These are phyloP conservation scores for Malurus splendens DNA, from an alignment of 2,797 vertebrate species.

Conservation along the genomic window DNA sequence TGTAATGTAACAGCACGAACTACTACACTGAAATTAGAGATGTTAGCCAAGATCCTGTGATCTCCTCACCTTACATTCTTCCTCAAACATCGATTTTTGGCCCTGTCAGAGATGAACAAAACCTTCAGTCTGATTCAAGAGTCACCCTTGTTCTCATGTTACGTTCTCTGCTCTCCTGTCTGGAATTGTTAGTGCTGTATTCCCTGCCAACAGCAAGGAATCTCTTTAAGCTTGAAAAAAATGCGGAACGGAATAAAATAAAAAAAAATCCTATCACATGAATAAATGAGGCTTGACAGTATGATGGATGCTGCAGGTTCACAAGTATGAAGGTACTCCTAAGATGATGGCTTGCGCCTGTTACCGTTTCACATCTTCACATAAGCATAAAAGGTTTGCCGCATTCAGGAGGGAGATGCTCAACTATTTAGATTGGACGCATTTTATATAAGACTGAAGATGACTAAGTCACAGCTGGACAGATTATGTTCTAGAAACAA, in stretches of 20 bases:
- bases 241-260: background rate
- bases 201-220: conserved; percentile 26
- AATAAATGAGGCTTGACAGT: conserved; percentile 47
- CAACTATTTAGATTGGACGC: background rate
- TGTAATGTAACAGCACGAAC: background rate
- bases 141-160: background rate
- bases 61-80: conserved; percentile 8
- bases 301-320: conserved; percentile 54
- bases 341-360: background rate
- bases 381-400: conserved; percentile 13
- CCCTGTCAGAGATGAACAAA: background rate
- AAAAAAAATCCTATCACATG: background rate
- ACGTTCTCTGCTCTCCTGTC: background rate
- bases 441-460: conserved; percentile 34
- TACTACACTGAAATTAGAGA: background rate
- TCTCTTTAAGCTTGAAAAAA: conserved; percentile 25
- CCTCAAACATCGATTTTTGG: conserved; percentile 18
- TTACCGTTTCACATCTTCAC: conserved; percentile 11
- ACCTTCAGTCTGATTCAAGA: background rate
- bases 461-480: conserved; percentile 50
- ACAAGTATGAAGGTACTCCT: conserved; percentile 23
- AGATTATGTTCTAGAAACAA: conserved; percentile 41
- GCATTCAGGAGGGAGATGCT: conserved; percentile 48
- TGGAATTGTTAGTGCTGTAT: background rate
- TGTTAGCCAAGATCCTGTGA: background rate